phyloP scores from a whole-genome alignment of 2,888 invertebrate genomes.

The Cinara cedri region DNA sequence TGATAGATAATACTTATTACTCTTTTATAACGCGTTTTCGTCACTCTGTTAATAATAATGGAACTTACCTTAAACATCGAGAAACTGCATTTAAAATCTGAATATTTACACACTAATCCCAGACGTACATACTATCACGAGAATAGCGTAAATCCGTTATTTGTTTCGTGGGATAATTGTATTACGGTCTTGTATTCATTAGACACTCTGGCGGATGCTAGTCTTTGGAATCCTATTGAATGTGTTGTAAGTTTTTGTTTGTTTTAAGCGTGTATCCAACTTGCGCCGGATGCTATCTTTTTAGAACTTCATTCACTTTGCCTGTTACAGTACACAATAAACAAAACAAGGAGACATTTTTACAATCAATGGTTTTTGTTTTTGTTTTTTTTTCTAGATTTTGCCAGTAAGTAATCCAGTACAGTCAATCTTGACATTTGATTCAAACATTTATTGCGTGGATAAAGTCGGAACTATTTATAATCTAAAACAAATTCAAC shows the following conservation, averaged over 20 bases:
- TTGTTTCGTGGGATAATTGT: conserved; percentile 33
- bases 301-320: not conserved
- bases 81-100: conserved; percentile 34
- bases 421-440: conserved; percentile 27
- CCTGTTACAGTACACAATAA: not conserved
- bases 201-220: not conserved
- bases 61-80: conserved; percentile 22
- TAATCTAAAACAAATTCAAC: conserved; percentile 37
- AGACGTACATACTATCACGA: conserved; percentile 29
- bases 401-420: conserved; percentile 28
- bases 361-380: too few relatives aligned
- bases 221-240: conserved; percentile 33
- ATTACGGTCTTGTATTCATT: conserved; percentile 28
- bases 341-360: too few relatives aligned
- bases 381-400: conserved; percentile 27
- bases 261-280: not conserved
- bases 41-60: conserved; percentile 2
- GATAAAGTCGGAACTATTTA: conserved; percentile 36
- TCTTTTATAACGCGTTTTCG: not conserved
- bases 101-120: conserved; percentile 30
- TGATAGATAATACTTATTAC: too few relatives aligned
- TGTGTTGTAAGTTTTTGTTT: conserved; percentile 18
- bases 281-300: too few relatives aligned
- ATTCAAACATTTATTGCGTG: conserved; percentile 42
- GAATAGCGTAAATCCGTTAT: not conserved